Evolutionary conservation across 1,140 invertebrate species (phyloP).

Genomic region (Coelopa frigida): DNA sequence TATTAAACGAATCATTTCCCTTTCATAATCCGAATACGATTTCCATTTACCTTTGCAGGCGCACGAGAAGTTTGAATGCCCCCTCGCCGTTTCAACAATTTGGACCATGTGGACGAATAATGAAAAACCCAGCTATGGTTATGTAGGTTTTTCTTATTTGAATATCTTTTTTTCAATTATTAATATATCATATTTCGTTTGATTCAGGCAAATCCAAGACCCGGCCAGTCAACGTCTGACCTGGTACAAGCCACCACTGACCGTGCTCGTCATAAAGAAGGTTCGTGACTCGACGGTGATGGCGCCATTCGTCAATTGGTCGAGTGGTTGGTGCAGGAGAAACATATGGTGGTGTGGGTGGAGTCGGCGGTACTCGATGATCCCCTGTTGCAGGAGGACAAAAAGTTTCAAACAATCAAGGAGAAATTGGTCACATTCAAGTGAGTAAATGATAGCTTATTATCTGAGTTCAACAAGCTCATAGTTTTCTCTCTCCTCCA

Average conservation of each 20-base stretch:
- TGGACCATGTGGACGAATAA: slow-evolving; percentile 91
- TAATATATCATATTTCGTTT: not conserved
- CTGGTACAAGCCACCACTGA: slow-evolving; percentile 93
- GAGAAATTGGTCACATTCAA: slow-evolving; percentile 82
- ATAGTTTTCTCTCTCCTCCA: not conserved
- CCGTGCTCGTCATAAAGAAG: slow-evolving; percentile 93
- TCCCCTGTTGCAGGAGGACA: slow-evolving; percentile 60
- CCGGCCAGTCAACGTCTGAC: slow-evolving; percentile 90
- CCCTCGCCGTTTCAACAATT: slow-evolving; percentile 90
- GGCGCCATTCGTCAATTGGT: slow-evolving; percentile 90
- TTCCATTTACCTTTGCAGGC: too few species aligned
- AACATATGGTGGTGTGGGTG: slow-evolving; percentile 90
- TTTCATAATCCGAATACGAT: too few species aligned
- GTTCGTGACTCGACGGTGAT: slow-evolving; percentile 83
- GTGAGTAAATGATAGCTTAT: slow-evolving; percentile 19
- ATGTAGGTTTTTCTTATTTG: slow-evolving; percentile 64
- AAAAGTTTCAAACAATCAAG: slow-evolving; percentile 63
- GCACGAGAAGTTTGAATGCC: slow-evolving; percentile 86
- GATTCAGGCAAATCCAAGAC: slow-evolving; percentile 89
- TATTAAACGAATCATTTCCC: too few species aligned
- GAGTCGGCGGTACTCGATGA: slow-evolving; percentile 86
- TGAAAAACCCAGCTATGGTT: slow-evolving; percentile 93
- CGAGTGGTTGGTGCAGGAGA: slow-evolving; percentile 89
- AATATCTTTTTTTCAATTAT: not conserved
- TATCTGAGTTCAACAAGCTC: not conserved